Evolutionary conservation across 2,113 vertebrate genomes (phyloP).

Genomic region (Sander lucioperca): DNA sequence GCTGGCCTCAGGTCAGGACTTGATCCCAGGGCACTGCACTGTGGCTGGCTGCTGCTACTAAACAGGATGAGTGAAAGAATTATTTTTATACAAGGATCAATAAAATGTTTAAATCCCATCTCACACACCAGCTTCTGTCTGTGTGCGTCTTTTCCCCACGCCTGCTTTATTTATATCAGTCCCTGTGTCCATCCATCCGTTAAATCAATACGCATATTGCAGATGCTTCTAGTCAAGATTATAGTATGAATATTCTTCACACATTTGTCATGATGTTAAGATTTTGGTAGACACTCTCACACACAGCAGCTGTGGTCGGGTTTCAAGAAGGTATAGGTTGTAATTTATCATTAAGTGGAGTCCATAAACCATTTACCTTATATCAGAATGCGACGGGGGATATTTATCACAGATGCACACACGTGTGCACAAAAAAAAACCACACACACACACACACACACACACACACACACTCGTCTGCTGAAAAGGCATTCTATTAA

Average conservation of each 20-base stretch:
- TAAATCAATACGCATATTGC: slow-evolving; percentile 65
- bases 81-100: slow-evolving; percentile 53
- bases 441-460: slow-evolving; percentile 6
- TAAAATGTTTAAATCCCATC: slow-evolving; percentile 51
- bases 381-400: slow-evolving; percentile 65
- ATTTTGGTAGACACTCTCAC: slow-evolving; percentile 39
- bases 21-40: not conserved
- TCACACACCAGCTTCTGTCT: slow-evolving; percentile 9
- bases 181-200: slow-evolving; percentile 53
- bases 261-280: slow-evolving; percentile 62
- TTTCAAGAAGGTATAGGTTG: slow-evolving; percentile 44
- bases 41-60: not conserved
- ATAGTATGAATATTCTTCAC: slow-evolving; percentile 58
- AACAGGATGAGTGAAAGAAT: slow-evolving; percentile 31
- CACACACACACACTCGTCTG: slow-evolving; percentile 19
- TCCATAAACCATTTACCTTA: slow-evolving; percentile 77
- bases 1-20: not conserved
- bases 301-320: slow-evolving; percentile 25
- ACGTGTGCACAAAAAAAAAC: not conserved
- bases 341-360: slow-evolving; percentile 76
- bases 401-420: slow-evolving; percentile 65
- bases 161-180: slow-evolving; percentile 53
- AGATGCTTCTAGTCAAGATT: slow-evolving; percentile 53
- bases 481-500: slow-evolving; percentile 74
- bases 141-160: slow-evolving; percentile 3